Evolutionary conservation across 2,888 invertebrate genomes (phyloP).

Genomic region (Digitonthophagus gazella): DNA sequence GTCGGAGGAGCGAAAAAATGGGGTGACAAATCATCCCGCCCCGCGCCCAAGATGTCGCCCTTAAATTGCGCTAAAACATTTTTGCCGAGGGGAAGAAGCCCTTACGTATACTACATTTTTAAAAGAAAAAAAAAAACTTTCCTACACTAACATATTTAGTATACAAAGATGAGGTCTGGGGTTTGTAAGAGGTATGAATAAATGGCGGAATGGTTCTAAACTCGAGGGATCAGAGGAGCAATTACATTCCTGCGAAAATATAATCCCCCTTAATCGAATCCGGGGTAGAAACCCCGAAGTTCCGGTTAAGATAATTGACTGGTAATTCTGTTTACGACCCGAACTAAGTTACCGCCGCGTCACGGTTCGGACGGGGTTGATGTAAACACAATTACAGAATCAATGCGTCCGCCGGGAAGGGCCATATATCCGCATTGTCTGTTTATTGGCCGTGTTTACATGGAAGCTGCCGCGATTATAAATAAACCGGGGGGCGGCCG

Average conservation of each 20-base stretch:
- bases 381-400: conserved; percentile 39
- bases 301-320: conserved; percentile 34
- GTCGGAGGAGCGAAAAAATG: conserved; percentile 45
- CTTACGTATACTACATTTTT: too few relatives aligned
- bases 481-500: conserved; percentile 28
- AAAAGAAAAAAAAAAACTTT: background rate
- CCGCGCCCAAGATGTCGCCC: background rate
- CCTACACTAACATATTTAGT: background rate
- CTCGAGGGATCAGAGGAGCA: too few relatives aligned
- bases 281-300: conserved; percentile 24
- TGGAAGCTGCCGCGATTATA: conserved; percentile 30
- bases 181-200: background rate
- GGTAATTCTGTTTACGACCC: conserved; percentile 36
- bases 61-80: background rate
- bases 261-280: conserved; percentile 25
- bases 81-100: background rate
- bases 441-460: conserved; percentile 36
- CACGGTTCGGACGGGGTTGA: conserved; percentile 32
- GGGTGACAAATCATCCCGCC: conserved; percentile 50
- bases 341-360: conserved; percentile 31
- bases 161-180: too few relatives aligned
- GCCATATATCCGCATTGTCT: conserved; percentile 28
- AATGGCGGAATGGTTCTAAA: background rate
- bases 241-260: background rate
- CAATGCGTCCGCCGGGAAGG: conserved; percentile 20